These are phyloP conservation scores for Aeoliscus strigatus DNA, from an alignment of 2,797 vertebrate species.

Conservation along the genomic window DNA sequence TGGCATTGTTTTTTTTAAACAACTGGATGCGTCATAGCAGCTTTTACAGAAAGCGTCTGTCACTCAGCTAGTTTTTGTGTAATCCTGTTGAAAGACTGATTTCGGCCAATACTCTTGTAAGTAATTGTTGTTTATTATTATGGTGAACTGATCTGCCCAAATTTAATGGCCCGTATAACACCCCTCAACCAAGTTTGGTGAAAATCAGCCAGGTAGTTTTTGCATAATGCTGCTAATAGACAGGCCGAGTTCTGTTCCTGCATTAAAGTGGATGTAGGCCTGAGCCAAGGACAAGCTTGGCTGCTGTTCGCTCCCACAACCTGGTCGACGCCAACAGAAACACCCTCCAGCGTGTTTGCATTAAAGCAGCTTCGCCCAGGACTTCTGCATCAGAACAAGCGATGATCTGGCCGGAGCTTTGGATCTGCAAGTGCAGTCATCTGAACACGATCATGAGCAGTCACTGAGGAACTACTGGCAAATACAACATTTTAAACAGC, in stretches of 20 bases:
- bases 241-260: not conserved
- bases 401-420: constrained; percentile 35
- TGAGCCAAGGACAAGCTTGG: constrained; percentile 16
- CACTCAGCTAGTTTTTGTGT: too few species aligned
- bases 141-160: too few species aligned
- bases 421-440: constrained; percentile 31
- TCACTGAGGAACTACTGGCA: constrained; percentile 32
- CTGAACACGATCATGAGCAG: constrained; percentile 14
- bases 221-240: too few species aligned
- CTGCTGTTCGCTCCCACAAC: constrained; percentile 16
- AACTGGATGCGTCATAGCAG: too few species aligned
- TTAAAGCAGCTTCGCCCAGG: constrained; percentile 27
- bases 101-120: too few species aligned
- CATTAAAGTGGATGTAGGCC: constrained; percentile 9
- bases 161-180: too few species aligned
- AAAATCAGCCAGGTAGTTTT: too few species aligned
- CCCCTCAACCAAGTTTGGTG: too few species aligned
- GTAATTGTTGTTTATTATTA: too few species aligned
- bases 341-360: constrained; percentile 27
- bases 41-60: too few species aligned
- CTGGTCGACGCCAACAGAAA: constrained; percentile 38
- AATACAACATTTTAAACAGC: constrained; percentile 35
- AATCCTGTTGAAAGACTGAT: too few species aligned
- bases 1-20: too few species aligned
- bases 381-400: constrained; percentile 24